Evolutionary conservation across 2,797 vertebrate genomes (phyloP).

Genomic region (Acestrorhynchus altus): DNA sequence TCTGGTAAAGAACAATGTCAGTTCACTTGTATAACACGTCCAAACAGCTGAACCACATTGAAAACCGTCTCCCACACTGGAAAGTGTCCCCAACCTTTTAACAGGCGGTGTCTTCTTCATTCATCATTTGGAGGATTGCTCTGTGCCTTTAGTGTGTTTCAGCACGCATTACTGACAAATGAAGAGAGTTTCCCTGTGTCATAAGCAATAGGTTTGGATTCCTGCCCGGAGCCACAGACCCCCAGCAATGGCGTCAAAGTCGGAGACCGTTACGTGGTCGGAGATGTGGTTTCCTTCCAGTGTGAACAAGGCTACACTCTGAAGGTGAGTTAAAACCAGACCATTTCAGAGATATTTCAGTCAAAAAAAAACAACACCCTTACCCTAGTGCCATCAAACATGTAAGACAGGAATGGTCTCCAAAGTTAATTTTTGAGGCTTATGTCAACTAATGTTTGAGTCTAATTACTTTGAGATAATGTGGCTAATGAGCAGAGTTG

Average conservation of each 20-base stretch:
- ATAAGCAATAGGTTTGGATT: slow-evolving; percentile 98
- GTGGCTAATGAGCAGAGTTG: too few relatives aligned
- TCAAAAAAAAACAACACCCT: too few relatives aligned
- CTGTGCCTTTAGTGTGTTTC: neutral
- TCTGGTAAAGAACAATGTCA: too few relatives aligned
- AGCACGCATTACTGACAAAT: slow-evolving; percentile 33
- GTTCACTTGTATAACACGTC: too few relatives aligned
- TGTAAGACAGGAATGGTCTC: too few relatives aligned
- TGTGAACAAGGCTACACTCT: slow-evolving; percentile 95
- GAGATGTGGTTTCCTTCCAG: slow-evolving; percentile 94
- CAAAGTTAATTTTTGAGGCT: too few relatives aligned
- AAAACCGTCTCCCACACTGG: too few relatives aligned
- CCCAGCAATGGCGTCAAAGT: slow-evolving; percentile 90
- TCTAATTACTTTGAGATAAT: too few relatives aligned
- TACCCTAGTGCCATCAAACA: neutral
- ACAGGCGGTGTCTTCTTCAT: neutral
- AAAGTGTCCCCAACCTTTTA: neutral
- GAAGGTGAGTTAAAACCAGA: slow-evolving; percentile 71
- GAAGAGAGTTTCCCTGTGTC: slow-evolving; percentile 80
- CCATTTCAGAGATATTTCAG: too few relatives aligned
- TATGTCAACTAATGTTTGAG: too few relatives aligned
- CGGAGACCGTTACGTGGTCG: slow-evolving; percentile 94
- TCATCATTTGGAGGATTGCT: neutral
- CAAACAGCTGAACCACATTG: too few relatives aligned
- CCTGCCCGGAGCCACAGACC: slow-evolving; percentile 93